Evolutionary conservation across 2,888 invertebrate species (phyloP).

Genomic region (Latheticus oryzae): DNA sequence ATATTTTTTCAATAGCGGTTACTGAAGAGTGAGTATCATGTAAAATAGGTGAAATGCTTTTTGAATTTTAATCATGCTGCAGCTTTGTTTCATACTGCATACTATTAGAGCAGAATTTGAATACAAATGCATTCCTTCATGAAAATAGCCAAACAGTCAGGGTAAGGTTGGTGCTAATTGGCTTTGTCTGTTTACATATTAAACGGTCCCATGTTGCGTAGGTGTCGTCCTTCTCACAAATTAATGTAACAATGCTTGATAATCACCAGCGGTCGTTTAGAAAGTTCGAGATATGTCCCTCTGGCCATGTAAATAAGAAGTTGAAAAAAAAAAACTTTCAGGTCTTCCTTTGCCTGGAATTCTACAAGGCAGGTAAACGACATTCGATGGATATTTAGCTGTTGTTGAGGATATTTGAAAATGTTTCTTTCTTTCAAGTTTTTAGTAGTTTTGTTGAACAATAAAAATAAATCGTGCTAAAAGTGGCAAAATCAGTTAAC

Average conservation of each 20-base stretch:
- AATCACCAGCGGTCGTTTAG: background rate
- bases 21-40: too few species aligned
- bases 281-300: background rate
- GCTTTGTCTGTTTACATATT: constrained; percentile 6
- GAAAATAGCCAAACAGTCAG: too few species aligned
- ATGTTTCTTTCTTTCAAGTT: too few species aligned
- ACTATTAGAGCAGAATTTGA: too few species aligned
- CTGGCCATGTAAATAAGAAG: background rate
- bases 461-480: background rate
- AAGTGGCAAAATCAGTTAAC: constrained; percentile 1
- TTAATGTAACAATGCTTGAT: background rate
- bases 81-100: too few species aligned
- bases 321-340: constrained; percentile 1
- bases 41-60: too few species aligned
- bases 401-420: too few species aligned
- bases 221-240: constrained; percentile 1
- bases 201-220: background rate
- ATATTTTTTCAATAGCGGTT: too few species aligned
- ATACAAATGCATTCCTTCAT: too few species aligned
- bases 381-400: too few species aligned
- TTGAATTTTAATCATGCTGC: too few species aligned
- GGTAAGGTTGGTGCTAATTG: constrained; percentile 3
- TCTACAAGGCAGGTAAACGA: constrained; percentile 15
- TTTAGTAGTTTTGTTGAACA: too few species aligned
- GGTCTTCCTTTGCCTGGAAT: constrained; percentile 8